These are phyloP conservation scores for Lamproptera curius DNA, from an alignment of 2,888 invertebrate genomes.

Conservation along the genomic window DNA sequence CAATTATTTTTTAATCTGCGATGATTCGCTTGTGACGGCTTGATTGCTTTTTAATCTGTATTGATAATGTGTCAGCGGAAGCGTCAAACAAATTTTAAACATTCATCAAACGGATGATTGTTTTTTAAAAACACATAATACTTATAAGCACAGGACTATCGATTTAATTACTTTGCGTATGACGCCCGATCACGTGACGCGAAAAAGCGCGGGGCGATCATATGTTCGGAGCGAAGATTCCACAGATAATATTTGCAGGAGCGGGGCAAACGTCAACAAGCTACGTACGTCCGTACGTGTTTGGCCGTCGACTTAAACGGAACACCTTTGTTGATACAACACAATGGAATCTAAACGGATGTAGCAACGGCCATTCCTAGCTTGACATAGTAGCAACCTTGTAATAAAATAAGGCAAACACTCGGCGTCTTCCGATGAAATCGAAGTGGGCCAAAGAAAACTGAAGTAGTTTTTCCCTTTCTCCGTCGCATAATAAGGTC, in stretches of 20 bases:
- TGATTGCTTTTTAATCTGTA: conserved; percentile 16
- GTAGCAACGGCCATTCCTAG: not conserved
- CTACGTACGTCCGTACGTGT: conserved; percentile 11
- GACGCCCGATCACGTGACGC: too few species aligned
- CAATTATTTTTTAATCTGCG: conserved; percentile 18
- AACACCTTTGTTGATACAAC: conserved; percentile 14
- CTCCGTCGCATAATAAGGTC: too few species aligned
- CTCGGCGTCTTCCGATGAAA: not conserved
- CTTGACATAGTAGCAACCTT: too few species aligned
- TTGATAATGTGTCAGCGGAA: too few species aligned
- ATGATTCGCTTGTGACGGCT: conserved; percentile 4
- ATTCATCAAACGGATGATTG: too few species aligned
- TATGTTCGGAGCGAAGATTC: conserved; percentile 8
- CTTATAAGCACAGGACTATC: too few species aligned
- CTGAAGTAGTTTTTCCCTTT: not conserved
- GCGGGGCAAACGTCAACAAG: too few species aligned
- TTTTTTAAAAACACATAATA: too few species aligned
- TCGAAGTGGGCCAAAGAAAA: not conserved
- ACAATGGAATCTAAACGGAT: conserved; percentile 11
- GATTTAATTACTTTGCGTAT: too few species aligned
- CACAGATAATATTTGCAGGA: conserved; percentile 14
- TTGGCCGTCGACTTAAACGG: conserved; percentile 12
- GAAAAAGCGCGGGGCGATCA: conserved; percentile 25
- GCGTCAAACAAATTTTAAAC: too few species aligned
- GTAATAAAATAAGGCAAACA: not conserved